Conservation (phyloP, 2,113 vertebrate species). For the Onychostoma macrolepis region DNA sequence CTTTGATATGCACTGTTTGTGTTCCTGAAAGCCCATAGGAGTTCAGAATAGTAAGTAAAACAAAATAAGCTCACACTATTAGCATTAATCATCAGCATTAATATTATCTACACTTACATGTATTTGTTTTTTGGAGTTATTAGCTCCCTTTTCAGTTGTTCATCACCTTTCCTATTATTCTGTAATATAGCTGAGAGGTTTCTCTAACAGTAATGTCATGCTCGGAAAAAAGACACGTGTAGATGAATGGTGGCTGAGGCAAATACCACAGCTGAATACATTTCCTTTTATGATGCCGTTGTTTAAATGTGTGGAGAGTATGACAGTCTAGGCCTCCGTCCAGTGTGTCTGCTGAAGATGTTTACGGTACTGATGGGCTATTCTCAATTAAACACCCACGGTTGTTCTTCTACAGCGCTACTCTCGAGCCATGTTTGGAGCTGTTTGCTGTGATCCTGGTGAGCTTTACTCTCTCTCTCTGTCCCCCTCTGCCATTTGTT, state of each 20-base stretch:
- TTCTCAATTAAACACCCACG: conserved; percentile 63
- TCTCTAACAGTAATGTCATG: conserved; percentile 18
- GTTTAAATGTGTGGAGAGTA: conserved; percentile 73
- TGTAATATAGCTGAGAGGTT: neutral
- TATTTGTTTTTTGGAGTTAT: neutral
- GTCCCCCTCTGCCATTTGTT: conserved; percentile 68
- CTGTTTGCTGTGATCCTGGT: conserved; percentile 70
- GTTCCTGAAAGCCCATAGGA: neutral
- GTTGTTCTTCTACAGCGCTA: conserved; percentile 64
- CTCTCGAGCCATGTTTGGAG: conserved; percentile 78
- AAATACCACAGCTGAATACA: conserved; percentile 68
- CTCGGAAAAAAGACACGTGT: conserved; percentile 18
- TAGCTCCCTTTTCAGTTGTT: neutral
- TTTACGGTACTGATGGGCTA: conserved; percentile 73
- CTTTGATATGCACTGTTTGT: neutral
- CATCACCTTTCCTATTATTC: neutral
- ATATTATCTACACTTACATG: neutral
- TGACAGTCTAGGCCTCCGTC: conserved; percentile 70
- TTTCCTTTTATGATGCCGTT: conserved; percentile 80
- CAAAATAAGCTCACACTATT: neutral
- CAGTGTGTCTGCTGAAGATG: conserved; percentile 66
- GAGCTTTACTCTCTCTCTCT: conserved; percentile 63
- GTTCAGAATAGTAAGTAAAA: neutral
- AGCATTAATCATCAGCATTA: neutral
- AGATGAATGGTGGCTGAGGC: conserved; percentile 36